These are phyloP conservation scores for Chalcis sispes DNA, from an alignment of 2,888 invertebrate species.

Conservation along the genomic window DNA sequence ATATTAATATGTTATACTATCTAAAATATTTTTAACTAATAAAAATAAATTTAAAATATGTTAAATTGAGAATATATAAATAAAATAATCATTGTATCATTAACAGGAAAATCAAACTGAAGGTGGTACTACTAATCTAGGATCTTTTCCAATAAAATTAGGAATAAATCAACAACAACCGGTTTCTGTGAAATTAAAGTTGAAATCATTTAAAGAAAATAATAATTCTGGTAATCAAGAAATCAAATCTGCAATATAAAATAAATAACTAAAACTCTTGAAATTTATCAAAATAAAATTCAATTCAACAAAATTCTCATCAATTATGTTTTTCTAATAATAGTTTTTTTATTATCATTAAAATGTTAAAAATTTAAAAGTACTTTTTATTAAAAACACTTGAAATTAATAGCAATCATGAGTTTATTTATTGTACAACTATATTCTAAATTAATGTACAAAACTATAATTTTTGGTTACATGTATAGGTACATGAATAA, in stretches of 20 bases:
- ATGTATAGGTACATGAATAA: slow-evolving; percentile 66
- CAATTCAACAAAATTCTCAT: not conserved
- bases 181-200: slow-evolving; percentile 61
- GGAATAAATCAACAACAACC: slow-evolving; percentile 55
- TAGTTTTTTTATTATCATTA: slow-evolving; percentile 10
- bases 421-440: slow-evolving; percentile 73
- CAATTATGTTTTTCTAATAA: not conserved
- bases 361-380: not conserved
- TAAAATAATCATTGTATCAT: not conserved
- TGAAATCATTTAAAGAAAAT: slow-evolving; percentile 60
- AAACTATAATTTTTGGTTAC: slow-evolving; percentile 75
- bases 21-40: not conserved
- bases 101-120: slow-evolving; percentile 29
- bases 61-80: not conserved
- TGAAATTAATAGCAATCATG: slow-evolving; percentile 57
- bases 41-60: slow-evolving; percentile 9
- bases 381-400: not conserved
- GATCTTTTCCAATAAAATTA: not conserved
- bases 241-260: slow-evolving; percentile 3
- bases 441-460: slow-evolving; percentile 73
- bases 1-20: not conserved
- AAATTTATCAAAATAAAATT: slow-evolving; percentile 1
- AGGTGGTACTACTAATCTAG: too few relatives aligned
- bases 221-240: not conserved
- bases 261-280: slow-evolving; percentile 3